These are phyloP conservation scores for Rapana venosa DNA, from an alignment of 2,888 invertebrate genomes.

Conservation along the genomic window DNA sequence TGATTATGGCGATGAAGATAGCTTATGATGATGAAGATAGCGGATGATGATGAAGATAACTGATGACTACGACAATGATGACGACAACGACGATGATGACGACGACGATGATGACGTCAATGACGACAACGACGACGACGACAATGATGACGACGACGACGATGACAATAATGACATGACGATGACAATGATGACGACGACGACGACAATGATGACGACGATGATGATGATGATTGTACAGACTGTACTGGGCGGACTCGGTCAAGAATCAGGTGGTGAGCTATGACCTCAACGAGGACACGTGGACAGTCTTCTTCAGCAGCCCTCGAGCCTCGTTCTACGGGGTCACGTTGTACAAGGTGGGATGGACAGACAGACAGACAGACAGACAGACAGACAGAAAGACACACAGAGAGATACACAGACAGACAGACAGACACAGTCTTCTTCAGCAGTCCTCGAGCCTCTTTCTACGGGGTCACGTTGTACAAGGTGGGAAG, in stretches of 20 bases:
- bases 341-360: conserved; percentile 71
- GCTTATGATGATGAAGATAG: not conserved
- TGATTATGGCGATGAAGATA: too few relatives aligned
- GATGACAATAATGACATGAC: not conserved
- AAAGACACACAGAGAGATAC: too few relatives aligned
- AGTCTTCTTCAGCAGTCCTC: too few relatives aligned
- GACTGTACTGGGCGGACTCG: conserved; percentile 74
- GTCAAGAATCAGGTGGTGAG: conserved; percentile 57
- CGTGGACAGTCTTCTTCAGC: conserved; percentile 55
- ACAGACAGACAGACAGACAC: too few relatives aligned
- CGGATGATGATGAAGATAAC: not conserved
- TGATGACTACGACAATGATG: not conserved
- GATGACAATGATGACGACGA: not conserved
- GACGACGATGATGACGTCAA: not conserved
- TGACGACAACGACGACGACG: not conserved
- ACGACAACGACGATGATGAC: not conserved
- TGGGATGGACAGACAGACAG: conserved; percentile 51
- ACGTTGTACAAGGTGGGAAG: too few relatives aligned
- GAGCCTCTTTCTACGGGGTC: too few relatives aligned
- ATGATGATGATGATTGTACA: conserved; percentile 46
- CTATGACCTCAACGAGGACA: conserved; percentile 57
- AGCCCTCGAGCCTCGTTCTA: conserved; percentile 61
- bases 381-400: too few relatives aligned
- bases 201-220: not conserved
- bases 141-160: not conserved